These are phyloP conservation scores for Parnassius mnemosyne DNA, from an alignment of 2,888 invertebrate species.

Conservation along the genomic window DNA sequence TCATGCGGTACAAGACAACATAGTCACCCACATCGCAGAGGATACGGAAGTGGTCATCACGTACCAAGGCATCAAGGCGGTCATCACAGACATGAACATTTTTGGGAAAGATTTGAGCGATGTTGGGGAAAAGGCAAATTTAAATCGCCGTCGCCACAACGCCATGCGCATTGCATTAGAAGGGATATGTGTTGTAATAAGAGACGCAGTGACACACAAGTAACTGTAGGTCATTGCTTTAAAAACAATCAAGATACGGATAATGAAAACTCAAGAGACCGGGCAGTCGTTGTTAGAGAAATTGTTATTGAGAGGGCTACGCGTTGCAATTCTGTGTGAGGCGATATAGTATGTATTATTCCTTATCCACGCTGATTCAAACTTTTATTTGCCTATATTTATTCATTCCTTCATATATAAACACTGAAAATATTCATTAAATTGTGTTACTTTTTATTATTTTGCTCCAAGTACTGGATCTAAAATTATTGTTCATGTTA, in stretches of 20 bases:
- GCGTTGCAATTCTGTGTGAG: slow-evolving; percentile 20
- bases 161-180: neutral
- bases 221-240: neutral
- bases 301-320: slow-evolving; percentile 4
- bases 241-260: slow-evolving; percentile 3
- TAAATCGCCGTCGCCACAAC: neutral
- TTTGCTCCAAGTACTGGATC: too few species aligned
- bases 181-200: neutral
- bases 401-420: too few species aligned
- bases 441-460: too few species aligned
- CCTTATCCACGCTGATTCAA: neutral
- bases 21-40: neutral
- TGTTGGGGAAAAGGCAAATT: neutral
- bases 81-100: neutral
- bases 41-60: neutral
- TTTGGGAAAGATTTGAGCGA: neutral
- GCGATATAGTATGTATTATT: slow-evolving; percentile 19
- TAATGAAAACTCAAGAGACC: slow-evolving; percentile 9
- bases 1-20: neutral
- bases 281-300: slow-evolving; percentile 8
- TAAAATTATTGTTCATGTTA: too few species aligned
- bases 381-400: neutral
- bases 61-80: neutral
- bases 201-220: neutral
- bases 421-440: too few species aligned